These are phyloP conservation scores for Thymelicus lineola DNA, from an alignment of 2,888 invertebrate species.

Conservation along the genomic window DNA sequence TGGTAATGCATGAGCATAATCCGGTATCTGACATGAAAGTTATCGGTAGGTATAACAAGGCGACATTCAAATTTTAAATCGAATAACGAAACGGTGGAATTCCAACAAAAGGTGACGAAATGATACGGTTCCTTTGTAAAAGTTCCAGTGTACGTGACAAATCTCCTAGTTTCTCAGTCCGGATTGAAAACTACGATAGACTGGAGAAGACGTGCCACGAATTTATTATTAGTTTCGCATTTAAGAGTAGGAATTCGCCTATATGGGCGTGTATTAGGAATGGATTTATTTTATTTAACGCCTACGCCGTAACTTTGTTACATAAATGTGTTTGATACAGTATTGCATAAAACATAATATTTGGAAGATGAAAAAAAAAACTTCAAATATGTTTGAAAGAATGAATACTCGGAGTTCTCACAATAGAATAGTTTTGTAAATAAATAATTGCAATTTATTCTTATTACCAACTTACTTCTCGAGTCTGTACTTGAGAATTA, in stretches of 20 bases:
- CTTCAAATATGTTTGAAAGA: no score
- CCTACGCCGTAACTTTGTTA: constrained; percentile 35
- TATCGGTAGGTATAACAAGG: constrained; percentile 23
- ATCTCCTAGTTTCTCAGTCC: constrained; percentile 78
- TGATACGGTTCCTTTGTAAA: constrained; percentile 77
- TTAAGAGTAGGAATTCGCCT: constrained; percentile 49
- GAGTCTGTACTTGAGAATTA: no score
- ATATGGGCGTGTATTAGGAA: constrained; percentile 34
- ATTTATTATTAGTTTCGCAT: constrained; percentile 70
- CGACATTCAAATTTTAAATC: constrained; percentile 35
- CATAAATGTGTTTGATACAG: not conserved
- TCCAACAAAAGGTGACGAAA: constrained; percentile 73
- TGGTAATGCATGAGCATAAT: no score
- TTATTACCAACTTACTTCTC: no score
- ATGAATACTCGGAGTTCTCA: no score
- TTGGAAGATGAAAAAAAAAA: no score
- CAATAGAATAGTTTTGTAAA: no score
- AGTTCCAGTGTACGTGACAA: constrained; percentile 83
- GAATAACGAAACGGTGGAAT: constrained; percentile 35
- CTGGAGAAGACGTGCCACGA: constrained; percentile 72
- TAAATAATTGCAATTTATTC: no score
- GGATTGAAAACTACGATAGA: constrained; percentile 85
- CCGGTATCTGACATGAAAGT: not conserved
- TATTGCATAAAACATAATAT: not conserved
- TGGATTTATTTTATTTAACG: constrained; percentile 40